Evolutionary conservation across 2,888 invertebrate genomes (phyloP).

Genomic region (Dynastes tityus): DNA sequence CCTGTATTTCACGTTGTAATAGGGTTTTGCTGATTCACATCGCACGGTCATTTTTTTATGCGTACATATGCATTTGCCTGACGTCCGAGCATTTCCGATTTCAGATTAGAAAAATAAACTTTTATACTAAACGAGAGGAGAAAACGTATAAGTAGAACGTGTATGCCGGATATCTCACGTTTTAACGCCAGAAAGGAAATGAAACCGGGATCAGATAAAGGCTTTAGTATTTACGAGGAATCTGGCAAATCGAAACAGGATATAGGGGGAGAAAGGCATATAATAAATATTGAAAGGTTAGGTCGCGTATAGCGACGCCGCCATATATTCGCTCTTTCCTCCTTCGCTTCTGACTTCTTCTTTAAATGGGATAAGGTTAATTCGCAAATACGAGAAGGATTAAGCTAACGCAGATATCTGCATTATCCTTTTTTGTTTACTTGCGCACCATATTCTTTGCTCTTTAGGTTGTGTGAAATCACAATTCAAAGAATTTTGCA

Average conservation of each 20-base stretch:
- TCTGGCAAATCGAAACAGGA: slow-evolving; percentile 51
- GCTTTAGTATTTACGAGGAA: slow-evolving; percentile 49
- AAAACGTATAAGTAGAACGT: slow-evolving; percentile 49
- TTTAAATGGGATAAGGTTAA: slow-evolving; percentile 4
- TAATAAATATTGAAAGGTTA: slow-evolving; percentile 51
- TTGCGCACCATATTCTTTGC: no score
- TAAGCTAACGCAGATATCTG: no score
- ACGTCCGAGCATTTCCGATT: slow-evolving; percentile 18
- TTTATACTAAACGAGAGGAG: slow-evolving; percentile 31
- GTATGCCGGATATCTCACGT: slow-evolving; percentile 47
- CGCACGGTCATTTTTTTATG: background rate
- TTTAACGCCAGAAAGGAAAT: slow-evolving; percentile 48
- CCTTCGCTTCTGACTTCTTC: background rate
- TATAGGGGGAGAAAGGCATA: slow-evolving; percentile 36
- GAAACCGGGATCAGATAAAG: slow-evolving; percentile 48
- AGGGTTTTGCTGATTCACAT: background rate
- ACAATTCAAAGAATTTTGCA: no score
- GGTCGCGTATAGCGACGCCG: slow-evolving; percentile 24
- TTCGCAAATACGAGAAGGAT: background rate
- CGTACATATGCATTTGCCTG: background rate
- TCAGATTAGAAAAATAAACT: slow-evolving; percentile 34
- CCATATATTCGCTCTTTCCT: background rate
- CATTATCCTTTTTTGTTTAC: no score
- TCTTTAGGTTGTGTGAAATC: no score
- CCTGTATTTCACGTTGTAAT: background rate